phyloP scores from a whole-genome alignment of 2,797 vertebrate species.

The Discoglossus pictus region DNA sequence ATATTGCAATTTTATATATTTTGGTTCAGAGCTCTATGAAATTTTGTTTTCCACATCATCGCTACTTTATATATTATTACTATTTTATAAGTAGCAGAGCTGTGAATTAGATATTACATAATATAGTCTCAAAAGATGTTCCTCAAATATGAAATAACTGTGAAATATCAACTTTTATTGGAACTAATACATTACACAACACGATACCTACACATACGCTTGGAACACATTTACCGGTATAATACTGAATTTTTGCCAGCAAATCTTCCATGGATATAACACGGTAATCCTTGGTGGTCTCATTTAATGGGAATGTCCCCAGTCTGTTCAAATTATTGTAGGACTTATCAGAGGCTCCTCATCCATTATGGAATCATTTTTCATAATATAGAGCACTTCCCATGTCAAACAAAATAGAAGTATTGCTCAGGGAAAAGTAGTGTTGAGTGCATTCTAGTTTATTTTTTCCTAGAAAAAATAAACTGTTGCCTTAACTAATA shows the following conservation, averaged over 20 bases:
- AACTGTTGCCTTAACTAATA: conserved; percentile 93
- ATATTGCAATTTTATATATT: no score
- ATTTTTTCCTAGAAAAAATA: conserved; percentile 91
- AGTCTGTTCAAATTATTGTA: conserved; percentile 63
- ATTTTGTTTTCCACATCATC: no score
- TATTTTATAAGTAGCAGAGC: no score
- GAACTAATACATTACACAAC: conserved; percentile 1
- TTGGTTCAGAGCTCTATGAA: no score
- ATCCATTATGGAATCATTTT: conserved; percentile 85
- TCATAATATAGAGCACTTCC: conserved; percentile 79
- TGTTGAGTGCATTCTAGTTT: conserved; percentile 80
- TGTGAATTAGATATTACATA: no score
- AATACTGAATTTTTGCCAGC: conserved; percentile 30
- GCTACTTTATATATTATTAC: no score
- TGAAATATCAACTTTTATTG: conserved; percentile 3
- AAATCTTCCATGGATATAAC: conserved; percentile 40
- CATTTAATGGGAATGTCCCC: conserved; percentile 68
- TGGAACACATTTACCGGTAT: conserved; percentile 2
- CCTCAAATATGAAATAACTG: conserved; percentile 8
- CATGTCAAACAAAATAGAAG: conserved; percentile 89
- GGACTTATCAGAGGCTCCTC: conserved; percentile 70
- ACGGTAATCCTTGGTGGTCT: conserved; percentile 73
- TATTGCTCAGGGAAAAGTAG: conserved; percentile 65
- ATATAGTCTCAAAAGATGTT: conserved; percentile 3
- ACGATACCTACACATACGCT: conserved; percentile 5